These are phyloP conservation scores for Otus scops DNA, from an alignment of 2,797 vertebrate genomes.

Conservation along the genomic window DNA sequence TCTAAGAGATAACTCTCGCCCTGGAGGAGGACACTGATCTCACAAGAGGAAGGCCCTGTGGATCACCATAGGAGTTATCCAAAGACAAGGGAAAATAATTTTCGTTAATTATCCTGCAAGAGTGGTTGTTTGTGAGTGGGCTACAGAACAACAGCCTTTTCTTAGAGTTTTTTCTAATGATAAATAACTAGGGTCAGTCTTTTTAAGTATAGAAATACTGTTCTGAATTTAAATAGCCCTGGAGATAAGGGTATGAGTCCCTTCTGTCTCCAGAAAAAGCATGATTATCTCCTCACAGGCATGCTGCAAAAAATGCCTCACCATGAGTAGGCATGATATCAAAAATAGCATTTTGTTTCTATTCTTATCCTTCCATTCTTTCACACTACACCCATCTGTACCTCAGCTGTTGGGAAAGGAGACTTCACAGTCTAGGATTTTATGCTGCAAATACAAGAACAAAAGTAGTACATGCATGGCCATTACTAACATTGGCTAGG, in stretches of 20 bases:
- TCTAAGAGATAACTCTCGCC: not conserved
- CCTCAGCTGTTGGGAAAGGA: slow-evolving; percentile 12
- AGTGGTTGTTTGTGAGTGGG: not conserved
- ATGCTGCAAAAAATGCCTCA: not conserved
- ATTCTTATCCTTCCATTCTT: slow-evolving; percentile 26
- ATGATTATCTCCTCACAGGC: not conserved
- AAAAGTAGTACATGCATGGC: not conserved
- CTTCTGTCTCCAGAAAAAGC: not conserved
- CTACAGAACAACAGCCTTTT: not conserved
- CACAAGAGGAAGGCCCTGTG: not conserved
- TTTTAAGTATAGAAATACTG: not conserved
- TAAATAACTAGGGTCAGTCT: not conserved
- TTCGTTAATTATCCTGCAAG: not conserved
- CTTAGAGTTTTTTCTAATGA: not conserved
- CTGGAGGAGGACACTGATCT: not conserved
- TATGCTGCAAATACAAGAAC: not conserved
- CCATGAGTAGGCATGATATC: not conserved
- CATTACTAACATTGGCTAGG: not conserved
- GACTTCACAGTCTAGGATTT: not conserved
- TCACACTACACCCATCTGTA: slow-evolving; percentile 13
- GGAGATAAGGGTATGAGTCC: not conserved
- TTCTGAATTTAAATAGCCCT: not conserved
- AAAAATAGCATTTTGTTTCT: slow-evolving; percentile 31
- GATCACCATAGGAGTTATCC: not conserved
- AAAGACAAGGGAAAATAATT: not conserved